phyloP scores from a whole-genome alignment of 2,113 vertebrate species.

The Hippocampus comes region DNA sequence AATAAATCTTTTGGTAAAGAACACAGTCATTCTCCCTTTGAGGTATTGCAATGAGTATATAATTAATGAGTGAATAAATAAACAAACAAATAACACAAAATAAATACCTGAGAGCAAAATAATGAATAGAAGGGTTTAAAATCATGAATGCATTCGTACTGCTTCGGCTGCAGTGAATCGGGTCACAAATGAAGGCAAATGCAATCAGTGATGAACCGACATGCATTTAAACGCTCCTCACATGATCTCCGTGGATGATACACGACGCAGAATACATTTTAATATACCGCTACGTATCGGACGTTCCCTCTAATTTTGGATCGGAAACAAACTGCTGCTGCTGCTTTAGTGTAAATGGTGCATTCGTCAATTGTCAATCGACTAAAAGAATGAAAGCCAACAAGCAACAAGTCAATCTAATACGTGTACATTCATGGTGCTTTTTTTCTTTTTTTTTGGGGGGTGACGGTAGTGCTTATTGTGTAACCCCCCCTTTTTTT shows the following conservation, averaged over 20 bases:
- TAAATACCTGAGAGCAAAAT: neutral
- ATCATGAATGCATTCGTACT: too few species aligned
- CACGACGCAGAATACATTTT: neutral
- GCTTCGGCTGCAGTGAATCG: too few species aligned
- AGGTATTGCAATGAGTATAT: neutral
- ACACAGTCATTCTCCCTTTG: neutral
- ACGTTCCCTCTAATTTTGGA: neutral
- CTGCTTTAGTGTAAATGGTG: neutral
- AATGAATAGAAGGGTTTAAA: neutral
- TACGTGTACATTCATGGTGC: neutral
- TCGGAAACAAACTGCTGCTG: neutral
- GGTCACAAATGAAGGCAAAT: neutral
- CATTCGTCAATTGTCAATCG: neutral
- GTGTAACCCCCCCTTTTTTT: too few species aligned
- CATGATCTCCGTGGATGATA: neutral
- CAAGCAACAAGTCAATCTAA: neutral
- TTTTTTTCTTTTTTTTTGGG: neutral
- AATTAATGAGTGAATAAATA: neutral
- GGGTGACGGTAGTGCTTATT: neutral
- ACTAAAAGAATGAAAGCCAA: neutral
- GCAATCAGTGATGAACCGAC: neutral
- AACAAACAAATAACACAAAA: neutral
- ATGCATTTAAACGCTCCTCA: neutral
- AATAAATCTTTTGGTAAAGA: too few species aligned
- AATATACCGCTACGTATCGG: neutral